Conservation (phyloP, 2,888 invertebrate species). For the Dorcus parallelipipedus region DNA sequence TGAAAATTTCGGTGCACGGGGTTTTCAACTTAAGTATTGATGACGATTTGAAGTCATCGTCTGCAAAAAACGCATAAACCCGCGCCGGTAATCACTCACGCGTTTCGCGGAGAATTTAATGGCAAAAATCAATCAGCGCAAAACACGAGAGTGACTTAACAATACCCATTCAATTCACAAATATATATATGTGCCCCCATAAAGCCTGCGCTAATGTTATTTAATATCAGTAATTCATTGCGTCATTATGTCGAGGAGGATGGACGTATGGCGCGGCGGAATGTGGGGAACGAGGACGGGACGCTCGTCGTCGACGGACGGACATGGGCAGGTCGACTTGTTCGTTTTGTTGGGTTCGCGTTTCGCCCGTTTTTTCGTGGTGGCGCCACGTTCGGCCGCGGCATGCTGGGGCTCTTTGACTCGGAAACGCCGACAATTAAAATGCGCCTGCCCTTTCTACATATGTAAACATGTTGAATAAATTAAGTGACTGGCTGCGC, state of each 20-base stretch:
- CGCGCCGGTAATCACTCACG: too few species aligned
- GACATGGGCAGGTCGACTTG: not conserved
- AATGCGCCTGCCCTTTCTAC: conserved; percentile 44
- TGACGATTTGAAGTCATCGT: too few species aligned
- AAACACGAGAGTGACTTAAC: not conserved
- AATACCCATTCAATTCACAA: conserved; percentile 4
- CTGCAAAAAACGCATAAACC: too few species aligned
- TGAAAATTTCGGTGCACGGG: too few species aligned
- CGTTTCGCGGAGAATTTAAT: too few species aligned
- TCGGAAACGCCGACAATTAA: conserved; percentile 42
- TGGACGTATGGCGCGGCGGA: not conserved
- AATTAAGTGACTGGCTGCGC: conserved; percentile 35
- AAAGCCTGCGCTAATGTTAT: conserved; percentile 6
- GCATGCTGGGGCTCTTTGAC: conserved; percentile 39
- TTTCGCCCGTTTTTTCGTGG: conserved; percentile 39
- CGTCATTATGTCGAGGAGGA: conserved; percentile 10
- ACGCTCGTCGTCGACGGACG: not conserved
- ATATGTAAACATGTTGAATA: conserved; percentile 47
- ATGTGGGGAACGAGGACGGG: not conserved
- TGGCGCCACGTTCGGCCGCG: conserved; percentile 44
- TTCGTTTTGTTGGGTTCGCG: conserved; percentile 27
- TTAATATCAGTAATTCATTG: conserved; percentile 16
- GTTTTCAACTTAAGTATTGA: too few species aligned
- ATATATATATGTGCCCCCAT: not conserved
- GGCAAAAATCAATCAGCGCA: too few species aligned